phyloP scores from a whole-genome alignment of 1,140 invertebrate species.

The Olivierus martensii region DNA sequence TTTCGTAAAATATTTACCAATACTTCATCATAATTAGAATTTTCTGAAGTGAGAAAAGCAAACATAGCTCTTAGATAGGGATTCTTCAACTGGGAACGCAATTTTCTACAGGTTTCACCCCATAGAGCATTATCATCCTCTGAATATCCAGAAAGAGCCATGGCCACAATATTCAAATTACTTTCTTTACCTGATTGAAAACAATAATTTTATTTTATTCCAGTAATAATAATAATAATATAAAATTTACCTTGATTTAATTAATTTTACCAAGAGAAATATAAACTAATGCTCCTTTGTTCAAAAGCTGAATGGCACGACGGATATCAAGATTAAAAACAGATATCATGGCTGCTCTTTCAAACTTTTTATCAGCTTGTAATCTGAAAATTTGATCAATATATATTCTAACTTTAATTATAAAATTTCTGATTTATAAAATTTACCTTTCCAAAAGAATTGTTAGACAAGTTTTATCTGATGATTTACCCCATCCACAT shows the following conservation, averaged over 20 bases:
- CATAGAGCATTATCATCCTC: constrained; percentile 49
- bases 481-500: constrained; percentile 72
- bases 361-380: constrained; percentile 37
- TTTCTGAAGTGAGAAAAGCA: constrained; percentile 71
- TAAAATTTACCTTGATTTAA: too few species aligned
- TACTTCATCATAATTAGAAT: constrained; percentile 43
- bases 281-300: constrained; percentile 18
- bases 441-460: constrained; percentile 19
- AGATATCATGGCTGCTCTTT: constrained; percentile 75
- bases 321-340: constrained; percentile 76
- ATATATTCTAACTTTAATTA: neutral
- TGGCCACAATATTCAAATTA: constrained; percentile 51
- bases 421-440: neutral
- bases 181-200: constrained; percentile 15
- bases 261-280: too few species aligned
- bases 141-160: constrained; percentile 61
- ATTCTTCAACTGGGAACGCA: constrained; percentile 57
- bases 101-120: constrained; percentile 56
- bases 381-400: too few species aligned
- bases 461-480: constrained; percentile 35
- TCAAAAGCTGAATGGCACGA: constrained; percentile 70
- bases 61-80: constrained; percentile 85
- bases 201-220: too few species aligned
- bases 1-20: constrained; percentile 42
- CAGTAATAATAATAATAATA: too few species aligned